phyloP scores from a whole-genome alignment of 1,140 invertebrate genomes.

The Dinoponera quadriceps region DNA sequence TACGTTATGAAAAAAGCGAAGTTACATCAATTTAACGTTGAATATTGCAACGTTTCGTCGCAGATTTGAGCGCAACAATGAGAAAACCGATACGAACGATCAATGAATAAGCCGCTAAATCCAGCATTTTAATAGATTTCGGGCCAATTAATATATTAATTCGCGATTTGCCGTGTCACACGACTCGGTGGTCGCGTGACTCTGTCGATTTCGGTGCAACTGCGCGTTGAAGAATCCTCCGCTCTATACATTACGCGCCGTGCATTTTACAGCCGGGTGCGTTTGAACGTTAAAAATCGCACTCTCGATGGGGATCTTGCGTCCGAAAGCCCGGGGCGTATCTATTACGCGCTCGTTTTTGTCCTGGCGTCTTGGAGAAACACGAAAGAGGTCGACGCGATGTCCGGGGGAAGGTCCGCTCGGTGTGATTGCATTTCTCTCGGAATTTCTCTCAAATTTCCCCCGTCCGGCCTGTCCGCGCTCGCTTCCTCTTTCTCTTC shows the following conservation, averaged over 20 bases:
- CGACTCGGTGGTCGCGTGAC: not conserved
- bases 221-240: not conserved
- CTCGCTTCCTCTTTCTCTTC: constrained; percentile 13
- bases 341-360: constrained; percentile 34
- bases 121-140: too few relatives aligned
- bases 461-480: not conserved
- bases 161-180: too few relatives aligned
- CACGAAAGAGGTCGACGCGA: constrained; percentile 54
- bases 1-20: too few relatives aligned
- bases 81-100: too few relatives aligned
- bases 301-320: not conserved
- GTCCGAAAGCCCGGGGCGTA: not conserved
- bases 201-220: not conserved
- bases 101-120: too few relatives aligned
- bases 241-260: constrained; percentile 9
- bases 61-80: too few relatives aligned
- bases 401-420: constrained; percentile 23
- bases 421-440: constrained; percentile 45
- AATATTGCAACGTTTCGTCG: too few relatives aligned
- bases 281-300: constrained; percentile 14
- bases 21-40: too few relatives aligned
- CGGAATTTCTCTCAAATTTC: constrained; percentile 24
- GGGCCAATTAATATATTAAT: too few relatives aligned
- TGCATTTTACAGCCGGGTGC: not conserved
- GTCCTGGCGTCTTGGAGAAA: constrained; percentile 18